These are phyloP conservation scores for Strongylocentrotus purpuratus DNA, from an alignment of 35 echinoderm and acorn worm species.

Conservation along the genomic window DNA sequence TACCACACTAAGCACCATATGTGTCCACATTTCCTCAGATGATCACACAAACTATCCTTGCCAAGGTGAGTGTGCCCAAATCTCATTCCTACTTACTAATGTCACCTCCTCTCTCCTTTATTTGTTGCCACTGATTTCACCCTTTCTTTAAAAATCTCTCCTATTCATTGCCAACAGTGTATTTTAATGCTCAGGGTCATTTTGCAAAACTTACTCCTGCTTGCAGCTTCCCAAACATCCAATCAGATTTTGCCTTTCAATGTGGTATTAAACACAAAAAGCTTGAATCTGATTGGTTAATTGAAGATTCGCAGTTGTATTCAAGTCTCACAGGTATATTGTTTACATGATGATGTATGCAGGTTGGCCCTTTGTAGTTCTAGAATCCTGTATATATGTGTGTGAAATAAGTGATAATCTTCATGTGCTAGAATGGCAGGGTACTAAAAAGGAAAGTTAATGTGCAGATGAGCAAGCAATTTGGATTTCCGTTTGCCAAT, in stretches of 20 bases:
- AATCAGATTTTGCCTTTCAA: background rate
- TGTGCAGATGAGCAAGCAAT: too few species aligned
- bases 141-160: background rate
- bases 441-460: too few species aligned
- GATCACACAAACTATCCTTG: slow-evolving; percentile 40
- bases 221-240: background rate
- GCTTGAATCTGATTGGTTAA: background rate
- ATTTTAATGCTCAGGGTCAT: background rate
- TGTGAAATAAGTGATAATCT: too few species aligned
- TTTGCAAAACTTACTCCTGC: background rate
- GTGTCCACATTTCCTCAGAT: slow-evolving; percentile 36
- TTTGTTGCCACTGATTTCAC: background rate
- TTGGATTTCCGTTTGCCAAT: too few species aligned
- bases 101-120: background rate
- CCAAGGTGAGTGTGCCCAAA: background rate
- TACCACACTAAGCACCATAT: slow-evolving; percentile 25
- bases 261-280: background rate
- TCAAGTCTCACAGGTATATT: too few species aligned
- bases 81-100: background rate
- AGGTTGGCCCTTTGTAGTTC: too few species aligned
- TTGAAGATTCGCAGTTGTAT: too few species aligned
- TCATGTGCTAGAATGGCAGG: too few species aligned
- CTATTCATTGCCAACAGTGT: background rate
- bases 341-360: too few species aligned
- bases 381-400: too few species aligned